Percentiles rank a stretch among this genome's conserved stretches.
Evolutionary conservation across 2,888 invertebrate species (phyloP).

Genomic region (Cephus pulcher): DNA sequence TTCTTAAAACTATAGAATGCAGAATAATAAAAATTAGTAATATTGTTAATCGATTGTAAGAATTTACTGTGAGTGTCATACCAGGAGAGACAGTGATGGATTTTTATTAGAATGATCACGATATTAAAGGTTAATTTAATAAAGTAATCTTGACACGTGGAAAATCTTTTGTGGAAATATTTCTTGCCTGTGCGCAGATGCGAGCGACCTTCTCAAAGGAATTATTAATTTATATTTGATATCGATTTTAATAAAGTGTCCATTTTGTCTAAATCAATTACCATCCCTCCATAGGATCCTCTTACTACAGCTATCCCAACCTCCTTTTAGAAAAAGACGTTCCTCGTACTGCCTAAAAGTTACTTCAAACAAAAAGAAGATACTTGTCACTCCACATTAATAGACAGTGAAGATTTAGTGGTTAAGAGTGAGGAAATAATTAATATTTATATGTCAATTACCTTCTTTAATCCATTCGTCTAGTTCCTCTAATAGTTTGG

Average conservation of each 20-base stretch:
- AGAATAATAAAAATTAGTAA: neutral
- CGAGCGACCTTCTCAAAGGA: neutral
- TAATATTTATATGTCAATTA: conserved; percentile 48
- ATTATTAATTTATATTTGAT: neutral
- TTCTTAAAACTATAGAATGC: neutral
- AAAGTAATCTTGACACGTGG: neutral
- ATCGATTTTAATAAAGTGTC: neutral
- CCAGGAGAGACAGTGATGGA: neutral
- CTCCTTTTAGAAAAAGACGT: neutral
- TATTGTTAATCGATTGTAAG: neutral
- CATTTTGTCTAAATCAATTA: neutral
- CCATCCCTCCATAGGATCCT: neutral
- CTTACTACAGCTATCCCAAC: neutral
- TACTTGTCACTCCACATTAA: neutral
- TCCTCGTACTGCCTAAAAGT: neutral
- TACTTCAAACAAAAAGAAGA: no score
- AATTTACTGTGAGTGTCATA: neutral
- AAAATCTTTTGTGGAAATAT: neutral
- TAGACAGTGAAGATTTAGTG: neutral
- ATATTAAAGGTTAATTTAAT: neutral
- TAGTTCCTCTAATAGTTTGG: conserved; percentile 75
- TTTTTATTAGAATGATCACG: neutral
- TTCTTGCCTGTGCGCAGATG: neutral
- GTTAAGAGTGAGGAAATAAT: neutral
- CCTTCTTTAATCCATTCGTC: conserved; percentile 79